phyloP scores from a whole-genome alignment of 2,113 vertebrate genomes.

The Pimephales promelas region DNA sequence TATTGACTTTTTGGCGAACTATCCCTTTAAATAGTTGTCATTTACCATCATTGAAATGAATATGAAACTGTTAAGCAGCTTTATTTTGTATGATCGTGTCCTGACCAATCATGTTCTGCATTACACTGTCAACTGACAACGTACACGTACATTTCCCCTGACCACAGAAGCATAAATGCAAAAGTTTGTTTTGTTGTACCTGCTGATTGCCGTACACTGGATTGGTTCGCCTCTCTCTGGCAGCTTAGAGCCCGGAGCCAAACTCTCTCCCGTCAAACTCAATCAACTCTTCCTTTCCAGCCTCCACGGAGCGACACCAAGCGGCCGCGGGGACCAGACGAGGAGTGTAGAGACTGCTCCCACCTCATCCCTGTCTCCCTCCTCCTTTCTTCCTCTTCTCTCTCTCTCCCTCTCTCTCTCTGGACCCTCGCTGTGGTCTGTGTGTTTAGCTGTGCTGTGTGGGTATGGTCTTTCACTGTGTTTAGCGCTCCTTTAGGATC shows the following conservation, averaged over 20 bases:
- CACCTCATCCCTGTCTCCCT: conserved; percentile 48
- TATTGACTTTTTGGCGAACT: background rate
- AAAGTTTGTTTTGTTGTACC: conserved; percentile 48
- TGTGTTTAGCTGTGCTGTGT: conserved; percentile 75
- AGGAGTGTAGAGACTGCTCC: conserved; percentile 52
- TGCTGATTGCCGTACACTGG: conserved; percentile 61
- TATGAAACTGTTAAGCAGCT: background rate
- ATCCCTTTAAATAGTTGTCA: background rate
- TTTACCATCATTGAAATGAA: background rate
- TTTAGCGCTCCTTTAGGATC: conserved; percentile 75
- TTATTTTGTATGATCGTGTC: background rate
- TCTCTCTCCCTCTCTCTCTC: conserved; percentile 45
- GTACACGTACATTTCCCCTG: background rate
- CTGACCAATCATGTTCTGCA: background rate
- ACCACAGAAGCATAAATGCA: conserved; percentile 4
- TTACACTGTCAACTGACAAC: too few relatives aligned
- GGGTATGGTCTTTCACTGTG: conserved; percentile 66
- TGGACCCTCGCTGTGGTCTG: conserved; percentile 62
- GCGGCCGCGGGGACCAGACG: conserved; percentile 44
- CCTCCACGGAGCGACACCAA: conserved; percentile 56
- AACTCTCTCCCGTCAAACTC: conserved; percentile 42
- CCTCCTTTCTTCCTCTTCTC: conserved; percentile 35
- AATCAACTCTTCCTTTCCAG: conserved; percentile 69
- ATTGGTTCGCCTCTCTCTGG: conserved; percentile 43
- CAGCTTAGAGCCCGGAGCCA: conserved; percentile 28